These are phyloP conservation scores for Drosophila elegans DNA, from an alignment of 1,140 invertebrate genomes.

Conservation along the genomic window DNA sequence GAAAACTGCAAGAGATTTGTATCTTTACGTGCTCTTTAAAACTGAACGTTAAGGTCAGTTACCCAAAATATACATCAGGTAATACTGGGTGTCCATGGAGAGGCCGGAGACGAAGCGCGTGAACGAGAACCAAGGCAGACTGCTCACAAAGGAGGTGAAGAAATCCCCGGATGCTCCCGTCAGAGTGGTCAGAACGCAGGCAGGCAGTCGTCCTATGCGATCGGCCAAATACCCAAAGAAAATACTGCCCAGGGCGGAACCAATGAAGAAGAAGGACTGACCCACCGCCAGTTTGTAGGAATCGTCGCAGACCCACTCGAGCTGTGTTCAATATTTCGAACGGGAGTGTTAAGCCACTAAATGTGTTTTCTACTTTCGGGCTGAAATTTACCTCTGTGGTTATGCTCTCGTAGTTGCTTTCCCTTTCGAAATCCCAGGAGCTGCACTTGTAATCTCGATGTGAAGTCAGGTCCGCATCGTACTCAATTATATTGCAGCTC, in stretches of 20 bases:
- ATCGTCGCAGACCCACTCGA: constrained; percentile 87
- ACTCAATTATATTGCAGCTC: constrained; percentile 13
- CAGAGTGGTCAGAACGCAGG: constrained; percentile 86
- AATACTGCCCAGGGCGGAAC: constrained; percentile 87
- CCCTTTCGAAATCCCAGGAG: constrained; percentile 85
- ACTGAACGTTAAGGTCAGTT: not conserved
- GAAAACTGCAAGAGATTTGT: constrained; percentile 83
- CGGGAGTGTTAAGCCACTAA: constrained; percentile 18
- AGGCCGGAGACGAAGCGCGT: constrained; percentile 87
- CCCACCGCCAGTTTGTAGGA: constrained; percentile 86
- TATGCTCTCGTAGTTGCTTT: constrained; percentile 85
- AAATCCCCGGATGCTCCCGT: constrained; percentile 86
- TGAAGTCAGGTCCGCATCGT: not conserved
- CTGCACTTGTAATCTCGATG: constrained; percentile 59
- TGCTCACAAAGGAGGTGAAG: constrained; percentile 85
- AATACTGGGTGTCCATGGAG: constrained; percentile 87
- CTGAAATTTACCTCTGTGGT: constrained; percentile 85
- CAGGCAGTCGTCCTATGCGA: constrained; percentile 86
- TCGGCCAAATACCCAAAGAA: constrained; percentile 87
- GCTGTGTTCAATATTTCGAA: constrained; percentile 75
- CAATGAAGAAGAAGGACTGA: constrained; percentile 87
- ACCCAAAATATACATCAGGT: constrained; percentile 88
- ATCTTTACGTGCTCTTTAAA: fast-evolving
- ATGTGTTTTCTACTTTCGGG: constrained; percentile 53
- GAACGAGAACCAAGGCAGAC: constrained; percentile 85